Conservation (phyloP, 2,797 vertebrate species). For the Perdix hodgsoniae region DNA sequence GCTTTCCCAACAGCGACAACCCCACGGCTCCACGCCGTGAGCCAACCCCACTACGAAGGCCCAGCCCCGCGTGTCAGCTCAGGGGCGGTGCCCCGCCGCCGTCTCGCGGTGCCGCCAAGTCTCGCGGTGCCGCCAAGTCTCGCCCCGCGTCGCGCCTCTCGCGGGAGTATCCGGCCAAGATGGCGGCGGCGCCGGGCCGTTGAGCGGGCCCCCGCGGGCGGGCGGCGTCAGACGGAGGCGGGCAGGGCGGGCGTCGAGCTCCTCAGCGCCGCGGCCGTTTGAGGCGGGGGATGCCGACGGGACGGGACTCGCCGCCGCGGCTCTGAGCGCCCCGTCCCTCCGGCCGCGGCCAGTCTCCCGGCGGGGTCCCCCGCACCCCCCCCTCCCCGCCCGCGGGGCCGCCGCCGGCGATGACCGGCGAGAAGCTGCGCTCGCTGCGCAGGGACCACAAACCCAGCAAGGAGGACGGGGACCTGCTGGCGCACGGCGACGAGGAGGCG, state of each 20-base stretch:
- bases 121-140: not conserved
- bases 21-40: too few relatives aligned
- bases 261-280: not conserved
- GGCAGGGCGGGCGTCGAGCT: not conserved
- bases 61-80: too few relatives aligned
- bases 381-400: not conserved
- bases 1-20: too few relatives aligned
- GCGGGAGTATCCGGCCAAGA: slow-evolving; percentile 84
- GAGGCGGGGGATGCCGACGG: slow-evolving; percentile 30
- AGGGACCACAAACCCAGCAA: slow-evolving; percentile 93
- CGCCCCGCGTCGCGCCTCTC: slow-evolving; percentile 44
- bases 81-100: not conserved
- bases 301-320: slow-evolving; percentile 40
- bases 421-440: slow-evolving; percentile 95
- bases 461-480: slow-evolving; percentile 91
- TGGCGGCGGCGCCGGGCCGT: slow-evolving; percentile 48
- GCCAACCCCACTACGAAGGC: too few relatives aligned
- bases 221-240: not conserved
- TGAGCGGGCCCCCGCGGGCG: slow-evolving; percentile 45
- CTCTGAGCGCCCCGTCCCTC: slow-evolving; percentile 38
- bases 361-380: slow-evolving; percentile 25
- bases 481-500: slow-evolving; percentile 90
- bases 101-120: not conserved
- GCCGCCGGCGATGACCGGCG: slow-evolving; percentile 90
- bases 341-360: not conserved